Evolutionary conservation across 2,888 invertebrate genomes (phyloP).

Genomic region (Eucriotettix oculatus): DNA sequence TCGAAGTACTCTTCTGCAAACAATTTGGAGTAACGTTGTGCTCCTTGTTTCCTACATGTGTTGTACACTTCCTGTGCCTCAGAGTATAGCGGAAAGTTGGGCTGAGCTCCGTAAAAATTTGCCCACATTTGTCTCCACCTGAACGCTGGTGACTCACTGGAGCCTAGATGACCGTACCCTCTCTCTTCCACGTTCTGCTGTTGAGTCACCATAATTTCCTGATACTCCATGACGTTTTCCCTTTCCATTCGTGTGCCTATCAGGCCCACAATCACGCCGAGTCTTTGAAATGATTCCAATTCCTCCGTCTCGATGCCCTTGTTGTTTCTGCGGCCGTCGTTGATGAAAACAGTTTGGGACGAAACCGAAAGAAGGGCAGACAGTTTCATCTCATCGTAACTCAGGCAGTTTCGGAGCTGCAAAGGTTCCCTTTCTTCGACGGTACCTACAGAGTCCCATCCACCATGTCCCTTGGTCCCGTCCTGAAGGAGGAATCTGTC

Average conservation of each 20-base stretch:
- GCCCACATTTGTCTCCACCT: conserved; percentile 21
- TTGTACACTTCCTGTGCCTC: conserved; percentile 12
- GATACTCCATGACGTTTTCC: conserved; percentile 38
- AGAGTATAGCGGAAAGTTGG: conserved; percentile 20
- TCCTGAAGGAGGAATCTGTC: conserved; percentile 32
- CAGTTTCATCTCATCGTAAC: conserved; percentile 46
- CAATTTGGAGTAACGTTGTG: conserved; percentile 2
- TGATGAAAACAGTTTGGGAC: conserved; percentile 41
- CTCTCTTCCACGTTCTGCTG: conserved; percentile 34
- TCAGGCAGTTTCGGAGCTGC: conserved; percentile 35
- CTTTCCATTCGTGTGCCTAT: conserved; percentile 37
- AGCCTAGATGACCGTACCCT: conserved; percentile 21
- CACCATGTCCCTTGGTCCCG: neutral
- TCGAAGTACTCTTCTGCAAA: conserved; percentile 4
- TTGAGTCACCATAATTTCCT: conserved; percentile 38
- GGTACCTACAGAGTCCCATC: neutral
- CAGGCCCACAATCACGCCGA: conserved; percentile 33
- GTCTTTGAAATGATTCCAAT: conserved; percentile 26
- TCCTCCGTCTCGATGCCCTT: conserved; percentile 32
- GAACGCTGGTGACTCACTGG: neutral
- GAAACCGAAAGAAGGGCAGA: conserved; percentile 40
- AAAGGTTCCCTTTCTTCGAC: neutral
- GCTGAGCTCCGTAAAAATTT: conserved; percentile 22
- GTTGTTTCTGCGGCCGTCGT: conserved; percentile 35
- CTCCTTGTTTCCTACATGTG: conserved; percentile 17